phyloP scores from a whole-genome alignment of 2,888 invertebrate genomes.

The Tricholauxania praeusta region DNA sequence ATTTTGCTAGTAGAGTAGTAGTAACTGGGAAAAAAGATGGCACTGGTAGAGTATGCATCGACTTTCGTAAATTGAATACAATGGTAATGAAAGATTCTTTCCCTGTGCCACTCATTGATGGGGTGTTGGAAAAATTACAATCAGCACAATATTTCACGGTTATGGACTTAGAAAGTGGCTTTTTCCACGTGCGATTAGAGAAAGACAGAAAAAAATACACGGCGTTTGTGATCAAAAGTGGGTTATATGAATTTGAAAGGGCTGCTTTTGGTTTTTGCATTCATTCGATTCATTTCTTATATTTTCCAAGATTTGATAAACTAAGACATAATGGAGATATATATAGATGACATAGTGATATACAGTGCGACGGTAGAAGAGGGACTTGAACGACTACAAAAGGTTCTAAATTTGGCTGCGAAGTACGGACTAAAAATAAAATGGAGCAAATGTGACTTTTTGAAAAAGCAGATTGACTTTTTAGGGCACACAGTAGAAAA shows the following conservation, averaged over 20 bases:
- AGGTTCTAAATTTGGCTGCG: conserved; percentile 27
- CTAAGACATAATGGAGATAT: conserved; percentile 38
- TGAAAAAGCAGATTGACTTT: conserved; percentile 36
- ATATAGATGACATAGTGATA: conserved; percentile 45
- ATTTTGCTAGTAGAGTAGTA: conserved; percentile 36
- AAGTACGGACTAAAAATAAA: conserved; percentile 23
- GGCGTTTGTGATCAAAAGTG: conserved; percentile 39
- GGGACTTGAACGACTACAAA: too few relatives aligned
- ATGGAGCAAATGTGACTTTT: conserved; percentile 40
- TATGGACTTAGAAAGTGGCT: conserved; percentile 42
- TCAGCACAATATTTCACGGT: too few relatives aligned
- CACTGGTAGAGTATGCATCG: conserved; percentile 54
- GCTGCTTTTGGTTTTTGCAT: conserved; percentile 41
- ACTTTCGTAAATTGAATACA: conserved; percentile 62
- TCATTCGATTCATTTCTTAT: conserved; percentile 39
- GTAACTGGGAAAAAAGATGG: conserved; percentile 41
- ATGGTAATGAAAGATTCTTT: conserved; percentile 58
- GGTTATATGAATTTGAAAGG: conserved; percentile 41
- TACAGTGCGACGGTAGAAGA: conserved; percentile 36
- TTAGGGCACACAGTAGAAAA: conserved; percentile 37
- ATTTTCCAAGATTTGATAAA: conserved; percentile 40
- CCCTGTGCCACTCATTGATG: conserved; percentile 50
- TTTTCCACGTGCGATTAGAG: conserved; percentile 41
- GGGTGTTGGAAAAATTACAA: conserved; percentile 40
- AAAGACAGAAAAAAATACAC: conserved; percentile 34